Percentiles rank a stretch among this genome's conserved stretches.
phyloP scores from a whole-genome alignment of 2,888 invertebrate genomes.

The Aquatica leii region DNA sequence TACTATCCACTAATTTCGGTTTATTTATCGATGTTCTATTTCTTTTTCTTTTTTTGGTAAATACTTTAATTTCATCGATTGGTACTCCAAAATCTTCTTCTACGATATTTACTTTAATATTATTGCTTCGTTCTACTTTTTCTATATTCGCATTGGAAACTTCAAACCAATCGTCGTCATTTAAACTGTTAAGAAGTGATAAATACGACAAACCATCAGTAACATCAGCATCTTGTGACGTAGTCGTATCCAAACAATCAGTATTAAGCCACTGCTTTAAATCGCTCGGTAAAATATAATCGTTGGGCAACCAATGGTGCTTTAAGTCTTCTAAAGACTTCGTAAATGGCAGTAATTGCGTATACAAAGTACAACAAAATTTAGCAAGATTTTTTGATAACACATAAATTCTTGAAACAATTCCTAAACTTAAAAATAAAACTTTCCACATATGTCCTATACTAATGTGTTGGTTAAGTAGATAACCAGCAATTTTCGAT shows the following conservation, averaged over 20 bases:
- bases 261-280: slow-evolving; percentile 59
- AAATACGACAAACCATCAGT: background rate
- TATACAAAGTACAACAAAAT: slow-evolving; percentile 59
- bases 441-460: slow-evolving; percentile 62
- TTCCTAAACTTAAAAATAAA: slow-evolving; percentile 56
- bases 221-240: background rate
- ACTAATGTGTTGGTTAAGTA: slow-evolving; percentile 55
- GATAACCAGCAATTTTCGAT: slow-evolving; percentile 53
- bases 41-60: background rate
- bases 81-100: slow-evolving; percentile 12
- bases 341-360: slow-evolving; percentile 53
- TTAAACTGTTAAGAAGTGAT: slow-evolving; percentile 12
- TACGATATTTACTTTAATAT: slow-evolving; percentile 8
- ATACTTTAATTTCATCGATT: background rate
- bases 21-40: slow-evolving; percentile 4
- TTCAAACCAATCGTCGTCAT: slow-evolving; percentile 18
- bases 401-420: slow-evolving; percentile 61
- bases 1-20: slow-evolving; percentile 11
- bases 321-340: slow-evolving; percentile 53
- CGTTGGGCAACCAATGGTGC: slow-evolving; percentile 56
- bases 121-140: background rate
- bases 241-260: slow-evolving; percentile 54
- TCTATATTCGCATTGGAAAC: slow-evolving; percentile 17
- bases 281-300: slow-evolving; percentile 56
- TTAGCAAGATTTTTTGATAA: slow-evolving; percentile 55